Conservation (phyloP, 2,888 invertebrate species). For the Pelosia muscerda region DNA sequence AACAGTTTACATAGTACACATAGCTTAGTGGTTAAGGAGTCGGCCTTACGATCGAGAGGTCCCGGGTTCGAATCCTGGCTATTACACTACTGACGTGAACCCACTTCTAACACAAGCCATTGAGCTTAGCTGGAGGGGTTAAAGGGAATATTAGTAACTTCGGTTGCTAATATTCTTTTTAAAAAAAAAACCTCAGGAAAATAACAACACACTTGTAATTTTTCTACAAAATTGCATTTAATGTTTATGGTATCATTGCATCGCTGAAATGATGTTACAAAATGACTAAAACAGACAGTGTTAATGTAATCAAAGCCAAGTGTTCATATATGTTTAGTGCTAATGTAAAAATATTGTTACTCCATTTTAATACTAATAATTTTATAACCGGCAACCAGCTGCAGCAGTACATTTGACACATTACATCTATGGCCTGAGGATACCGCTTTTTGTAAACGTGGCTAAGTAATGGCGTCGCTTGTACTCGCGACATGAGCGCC, state of each 20-base stretch:
- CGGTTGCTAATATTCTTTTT: too few species aligned
- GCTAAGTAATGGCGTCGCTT: not conserved
- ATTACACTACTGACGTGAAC: too few species aligned
- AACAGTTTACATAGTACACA: too few species aligned
- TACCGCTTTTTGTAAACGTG: slow-evolving; percentile 1
- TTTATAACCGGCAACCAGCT: slow-evolving; percentile 45
- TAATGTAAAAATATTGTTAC: slow-evolving; percentile 50
- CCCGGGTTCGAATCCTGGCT: too few species aligned
- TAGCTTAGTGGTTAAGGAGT: too few species aligned
- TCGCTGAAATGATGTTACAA: slow-evolving; percentile 54
- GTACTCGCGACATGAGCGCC: slow-evolving; percentile 17
- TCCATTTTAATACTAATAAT: slow-evolving; percentile 51
- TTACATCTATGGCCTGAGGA: slow-evolving; percentile 32
- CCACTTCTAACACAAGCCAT: too few species aligned
- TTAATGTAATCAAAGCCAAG: slow-evolving; percentile 49
- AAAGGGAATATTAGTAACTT: too few species aligned
- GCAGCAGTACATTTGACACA: slow-evolving; percentile 45
- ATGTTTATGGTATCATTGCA: slow-evolving; percentile 53
- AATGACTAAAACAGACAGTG: slow-evolving; percentile 45
- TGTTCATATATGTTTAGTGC: slow-evolving; percentile 45
- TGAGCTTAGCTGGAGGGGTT: too few species aligned
- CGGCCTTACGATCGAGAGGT: too few species aligned
- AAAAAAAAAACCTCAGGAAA: too few species aligned
- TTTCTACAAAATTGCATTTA: slow-evolving; percentile 52
- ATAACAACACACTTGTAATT: slow-evolving; percentile 25